These are phyloP conservation scores for Lepidurus arcticus DNA, from an alignment of 1,140 invertebrate genomes.

Conservation along the genomic window DNA sequence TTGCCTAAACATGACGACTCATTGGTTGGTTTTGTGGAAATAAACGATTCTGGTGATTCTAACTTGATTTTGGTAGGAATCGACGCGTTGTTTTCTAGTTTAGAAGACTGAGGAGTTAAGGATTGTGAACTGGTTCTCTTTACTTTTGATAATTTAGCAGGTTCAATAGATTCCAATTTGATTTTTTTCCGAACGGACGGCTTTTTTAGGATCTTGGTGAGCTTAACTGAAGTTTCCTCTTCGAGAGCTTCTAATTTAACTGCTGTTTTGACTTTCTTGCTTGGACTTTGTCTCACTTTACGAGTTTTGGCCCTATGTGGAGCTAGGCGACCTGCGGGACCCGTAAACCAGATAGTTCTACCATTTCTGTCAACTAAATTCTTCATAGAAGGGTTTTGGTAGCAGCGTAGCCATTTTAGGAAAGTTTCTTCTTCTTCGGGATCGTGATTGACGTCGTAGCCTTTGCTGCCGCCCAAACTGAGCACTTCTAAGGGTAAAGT, in stretches of 20 bases:
- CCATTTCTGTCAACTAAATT: slow-evolving; percentile 43
- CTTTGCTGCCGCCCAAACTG: slow-evolving; percentile 36
- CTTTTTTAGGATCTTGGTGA: background rate
- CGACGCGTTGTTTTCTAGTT: background rate
- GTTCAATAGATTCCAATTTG: background rate
- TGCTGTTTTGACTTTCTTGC: background rate
- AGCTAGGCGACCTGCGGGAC: slow-evolving; percentile 41
- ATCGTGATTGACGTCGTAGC: slow-evolving; percentile 38
- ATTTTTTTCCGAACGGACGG: background rate
- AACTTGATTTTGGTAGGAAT: background rate
- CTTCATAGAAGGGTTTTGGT: slow-evolving; percentile 43
- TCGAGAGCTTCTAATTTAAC: background rate
- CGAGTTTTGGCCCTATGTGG: slow-evolving; percentile 36
- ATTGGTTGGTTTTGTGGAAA: background rate
- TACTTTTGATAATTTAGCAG: background rate
- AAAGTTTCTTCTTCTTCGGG: slow-evolving; percentile 40
- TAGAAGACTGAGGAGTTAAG: background rate
- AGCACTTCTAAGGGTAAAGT: slow-evolving; percentile 43
- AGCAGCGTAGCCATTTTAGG: slow-evolving; percentile 44
- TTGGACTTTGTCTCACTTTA: background rate
- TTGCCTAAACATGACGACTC: background rate
- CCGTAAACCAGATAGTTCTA: slow-evolving; percentile 45
- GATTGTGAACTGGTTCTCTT: background rate
- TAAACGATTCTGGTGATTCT: background rate
- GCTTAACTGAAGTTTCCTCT: slow-evolving; percentile 5